Base-by-base conservation (phyloP, 2,113 vertebrate species). In the Phodopus roborovskii region DNA sequence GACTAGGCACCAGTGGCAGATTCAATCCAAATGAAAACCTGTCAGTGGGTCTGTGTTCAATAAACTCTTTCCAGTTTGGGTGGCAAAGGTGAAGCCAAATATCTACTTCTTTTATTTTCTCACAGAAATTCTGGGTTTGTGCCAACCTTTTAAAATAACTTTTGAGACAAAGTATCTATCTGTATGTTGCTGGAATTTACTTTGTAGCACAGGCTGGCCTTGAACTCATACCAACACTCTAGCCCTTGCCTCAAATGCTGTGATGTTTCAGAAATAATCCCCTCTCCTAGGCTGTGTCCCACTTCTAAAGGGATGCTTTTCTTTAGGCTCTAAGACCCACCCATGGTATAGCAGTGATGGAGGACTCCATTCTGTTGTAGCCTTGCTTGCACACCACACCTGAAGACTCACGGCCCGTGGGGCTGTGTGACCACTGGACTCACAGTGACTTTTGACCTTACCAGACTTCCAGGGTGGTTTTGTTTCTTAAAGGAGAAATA, bases 401-500 rank as follows among this genome's bases (percentile, higher is more conserved):
- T 39, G 82, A 26, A 11, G 7, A 15, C 62, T 88, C 56, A 42
- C 73, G 82, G 45, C 16, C 94, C 36, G 22, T 28, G 45, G 36
- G 36, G 83, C 86, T 81, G 42, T 89, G 88, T 71, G n/a, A 28
- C 93, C 5, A 3, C 87, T 96, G 95, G 77, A 84, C n/a, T 89
- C 82, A 88, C 74, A 48, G 15, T 89, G 30, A 22, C 73, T 95
- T 86, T 19, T 22, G 91, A 58, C 97, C 82, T 92, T 85, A 92
- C 7, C 42, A 95, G 28, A 90, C 86, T 96, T 48, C 79, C 13
- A 0, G 71, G 87, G 82, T 88, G 45, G 22, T 90, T 97, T 97
- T 96, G 82, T 56, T 97, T 98, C 81, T 96, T 85, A 93, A 96
- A 71, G 36, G 81, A 66, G 45, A 96, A 97, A 95, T 71, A 97